Evolutionary conservation across 2,113 vertebrate species (phyloP).

Genomic region (Dipodomys stephensi): DNA sequence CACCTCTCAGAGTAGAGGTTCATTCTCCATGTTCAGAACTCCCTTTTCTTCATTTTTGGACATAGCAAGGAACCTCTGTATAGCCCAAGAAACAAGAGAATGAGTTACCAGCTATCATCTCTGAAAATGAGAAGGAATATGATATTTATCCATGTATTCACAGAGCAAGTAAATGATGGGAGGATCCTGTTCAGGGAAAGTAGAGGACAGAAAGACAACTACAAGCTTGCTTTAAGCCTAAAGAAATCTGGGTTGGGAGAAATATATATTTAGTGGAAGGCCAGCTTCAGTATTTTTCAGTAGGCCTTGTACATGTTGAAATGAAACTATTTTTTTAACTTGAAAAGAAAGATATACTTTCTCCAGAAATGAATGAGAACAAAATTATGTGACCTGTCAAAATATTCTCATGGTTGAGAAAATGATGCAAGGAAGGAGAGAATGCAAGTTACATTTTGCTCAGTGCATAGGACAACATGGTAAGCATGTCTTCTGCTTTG

Average conservation of each 20-base stretch:
- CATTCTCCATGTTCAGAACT: neutral
- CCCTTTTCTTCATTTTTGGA: too few species aligned
- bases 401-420: neutral
- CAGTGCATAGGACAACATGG: neutral
- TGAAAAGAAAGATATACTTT: neutral
- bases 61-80: neutral
- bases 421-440: neutral
- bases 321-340: neutral
- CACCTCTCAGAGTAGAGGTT: neutral
- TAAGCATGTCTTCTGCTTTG: neutral
- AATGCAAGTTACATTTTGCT: neutral
- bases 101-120: neutral
- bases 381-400: neutral
- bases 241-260: neutral
- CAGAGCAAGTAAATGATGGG: neutral
- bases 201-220: neutral
- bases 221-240: neutral
- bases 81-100: neutral
- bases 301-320: neutral
- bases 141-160: neutral
- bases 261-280: neutral
- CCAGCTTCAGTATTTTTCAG: neutral
- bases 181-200: neutral
- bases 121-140: neutral
- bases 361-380: neutral